Conservation (phyloP, 2,113 vertebrate species). For the Cochlearius cochlearius region DNA sequence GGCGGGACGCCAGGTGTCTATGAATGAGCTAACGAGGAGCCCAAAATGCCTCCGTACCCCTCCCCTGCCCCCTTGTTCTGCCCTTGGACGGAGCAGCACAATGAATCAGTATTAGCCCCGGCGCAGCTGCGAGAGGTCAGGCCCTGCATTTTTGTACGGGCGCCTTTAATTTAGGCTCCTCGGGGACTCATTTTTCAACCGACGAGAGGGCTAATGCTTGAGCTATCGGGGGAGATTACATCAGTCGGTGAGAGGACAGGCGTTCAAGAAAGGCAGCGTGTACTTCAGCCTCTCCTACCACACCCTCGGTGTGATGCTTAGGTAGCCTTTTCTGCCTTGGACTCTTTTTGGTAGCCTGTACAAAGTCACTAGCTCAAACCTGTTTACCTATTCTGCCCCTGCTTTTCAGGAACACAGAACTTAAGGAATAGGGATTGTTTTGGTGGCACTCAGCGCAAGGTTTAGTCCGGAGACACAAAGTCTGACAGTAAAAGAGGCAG, state of each 20-base stretch:
- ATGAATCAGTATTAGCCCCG: neutral
- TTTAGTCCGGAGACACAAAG: neutral
- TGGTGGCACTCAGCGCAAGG: neutral
- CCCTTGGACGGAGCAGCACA: neutral
- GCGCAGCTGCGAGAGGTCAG: constrained; percentile 19
- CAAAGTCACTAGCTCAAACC: neutral
- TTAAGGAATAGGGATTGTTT: neutral
- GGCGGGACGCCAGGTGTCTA: constrained; percentile 35
- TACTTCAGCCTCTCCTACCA: neutral
- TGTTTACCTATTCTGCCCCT: neutral
- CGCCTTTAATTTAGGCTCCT: constrained; percentile 22
- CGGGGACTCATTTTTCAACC: neutral
- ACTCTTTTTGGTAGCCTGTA: neutral
- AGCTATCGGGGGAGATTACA: neutral
- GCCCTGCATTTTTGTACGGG: neutral
- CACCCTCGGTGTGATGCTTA: neutral
- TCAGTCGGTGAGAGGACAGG: neutral
- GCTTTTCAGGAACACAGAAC: neutral
- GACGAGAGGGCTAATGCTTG: neutral
- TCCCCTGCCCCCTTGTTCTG: neutral
- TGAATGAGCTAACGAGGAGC: constrained; percentile 31
- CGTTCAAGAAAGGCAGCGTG: neutral
- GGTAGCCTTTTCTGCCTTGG: neutral
- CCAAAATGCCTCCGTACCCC: neutral
- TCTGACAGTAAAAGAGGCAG: neutral